A percentile compares a stretch with the other conserved stretches of the same genome.
Conservation (phyloP, 35 echinoderm and acorn worm species). For the Apostichopus parvimensis region DNA sequence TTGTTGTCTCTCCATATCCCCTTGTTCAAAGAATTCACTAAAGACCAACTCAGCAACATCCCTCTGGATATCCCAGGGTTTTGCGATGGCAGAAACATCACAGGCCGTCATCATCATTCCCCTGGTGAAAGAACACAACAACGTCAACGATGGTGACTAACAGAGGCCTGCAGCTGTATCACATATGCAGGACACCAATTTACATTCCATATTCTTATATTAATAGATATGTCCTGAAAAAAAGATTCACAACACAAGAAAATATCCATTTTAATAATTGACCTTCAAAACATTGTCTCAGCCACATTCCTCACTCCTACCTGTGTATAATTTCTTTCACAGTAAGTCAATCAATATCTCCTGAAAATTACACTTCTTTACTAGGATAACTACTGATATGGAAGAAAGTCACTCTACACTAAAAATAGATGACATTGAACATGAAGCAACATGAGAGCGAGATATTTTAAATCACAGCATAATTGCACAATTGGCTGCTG, state of each 20-base stretch:
- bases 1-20: constrained; percentile 82
- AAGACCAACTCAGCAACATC: constrained; percentile 88
- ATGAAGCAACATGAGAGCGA: too few species aligned
- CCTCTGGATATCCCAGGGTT: constrained; percentile 91
- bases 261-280: too few species aligned
- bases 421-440: too few species aligned
- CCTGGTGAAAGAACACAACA: constrained; percentile 41
- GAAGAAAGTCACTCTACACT: too few species aligned
- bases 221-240: background rate
- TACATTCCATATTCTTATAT: background rate
- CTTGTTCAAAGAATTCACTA: constrained; percentile 99
- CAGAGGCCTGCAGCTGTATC: background rate
- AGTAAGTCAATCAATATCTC: too few species aligned
- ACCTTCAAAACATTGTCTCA: background rate
- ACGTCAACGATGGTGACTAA: background rate
- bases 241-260: too few species aligned
- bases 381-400: too few species aligned
- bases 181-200: background rate
- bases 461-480: too few species aligned
- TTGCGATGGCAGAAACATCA: constrained; percentile 98
- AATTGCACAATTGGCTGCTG: too few species aligned
- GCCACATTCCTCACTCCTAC: background rate
- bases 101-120: constrained; percentile 99
- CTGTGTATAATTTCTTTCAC: background rate
- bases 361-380: too few species aligned